These are phyloP conservation scores for Harpia harpyja DNA, from an alignment of 2,797 vertebrate species.

Conservation along the genomic window DNA sequence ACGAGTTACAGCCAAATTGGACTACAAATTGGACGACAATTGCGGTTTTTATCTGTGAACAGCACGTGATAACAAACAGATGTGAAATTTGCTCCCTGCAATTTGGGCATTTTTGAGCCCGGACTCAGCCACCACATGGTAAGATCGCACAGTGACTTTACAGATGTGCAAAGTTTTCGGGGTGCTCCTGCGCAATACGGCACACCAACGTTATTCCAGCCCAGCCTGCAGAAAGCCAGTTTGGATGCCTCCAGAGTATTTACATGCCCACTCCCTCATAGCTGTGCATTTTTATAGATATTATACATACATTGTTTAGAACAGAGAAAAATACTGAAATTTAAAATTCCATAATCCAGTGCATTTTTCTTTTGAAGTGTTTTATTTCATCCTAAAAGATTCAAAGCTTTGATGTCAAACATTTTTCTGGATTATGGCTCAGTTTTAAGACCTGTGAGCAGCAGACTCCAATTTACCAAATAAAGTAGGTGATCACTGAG, in stretches of 20 bases:
- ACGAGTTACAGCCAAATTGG: background rate
- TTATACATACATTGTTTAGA: background rate
- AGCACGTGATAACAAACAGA: background rate
- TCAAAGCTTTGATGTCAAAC: background rate
- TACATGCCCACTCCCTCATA: background rate
- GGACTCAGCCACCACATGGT: background rate
- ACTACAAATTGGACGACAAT: background rate
- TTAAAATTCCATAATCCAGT: background rate
- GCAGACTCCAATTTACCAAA: background rate
- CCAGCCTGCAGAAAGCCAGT: background rate
- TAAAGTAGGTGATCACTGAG: background rate
- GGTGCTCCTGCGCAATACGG: accelerated
- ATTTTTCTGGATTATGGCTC: background rate
- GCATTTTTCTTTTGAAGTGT: background rate
- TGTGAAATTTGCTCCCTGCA: background rate
- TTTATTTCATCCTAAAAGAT: background rate
- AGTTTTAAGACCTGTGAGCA: background rate
- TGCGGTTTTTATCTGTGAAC: accelerated
- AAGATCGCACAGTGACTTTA: no score
- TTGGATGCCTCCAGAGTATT: background rate
- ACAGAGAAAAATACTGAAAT: background rate
- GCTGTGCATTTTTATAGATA: background rate
- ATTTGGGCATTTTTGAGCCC: background rate
- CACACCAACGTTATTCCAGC: background rate
- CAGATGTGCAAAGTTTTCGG: background rate